Percentiles rank a stretch among this genome's conserved stretches.
Conservation (phyloP, 2,888 invertebrate species). For the Clistopyga incitator region DNA sequence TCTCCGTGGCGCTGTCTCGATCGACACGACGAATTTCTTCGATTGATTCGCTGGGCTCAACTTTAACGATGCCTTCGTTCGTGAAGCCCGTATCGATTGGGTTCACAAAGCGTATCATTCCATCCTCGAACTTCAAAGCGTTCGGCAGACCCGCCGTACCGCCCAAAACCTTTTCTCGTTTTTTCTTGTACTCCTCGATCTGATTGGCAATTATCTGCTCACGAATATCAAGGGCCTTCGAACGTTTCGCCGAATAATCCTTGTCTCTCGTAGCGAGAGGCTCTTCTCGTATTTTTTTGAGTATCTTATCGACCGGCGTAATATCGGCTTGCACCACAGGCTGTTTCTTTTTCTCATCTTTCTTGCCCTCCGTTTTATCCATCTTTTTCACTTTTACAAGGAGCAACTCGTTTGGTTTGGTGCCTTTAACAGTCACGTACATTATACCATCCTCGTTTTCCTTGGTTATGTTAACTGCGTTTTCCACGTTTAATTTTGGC, state of each 20-base stretch:
- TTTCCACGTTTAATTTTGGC: slow-evolving; percentile 78
- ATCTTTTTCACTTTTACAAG: slow-evolving; percentile 80
- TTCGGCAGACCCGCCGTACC: slow-evolving; percentile 61
- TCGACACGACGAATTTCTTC: slow-evolving; percentile 25
- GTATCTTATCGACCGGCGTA: slow-evolving; percentile 32
- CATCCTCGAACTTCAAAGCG: slow-evolving; percentile 70
- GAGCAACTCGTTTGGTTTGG: slow-evolving; percentile 81
- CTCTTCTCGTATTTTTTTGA: slow-evolving; percentile 74
- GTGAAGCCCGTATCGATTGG: slow-evolving; percentile 23
- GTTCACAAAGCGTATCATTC: slow-evolving; percentile 67
- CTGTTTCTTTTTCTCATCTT: slow-evolving; percentile 60
- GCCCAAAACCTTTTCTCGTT: slow-evolving; percentile 80
- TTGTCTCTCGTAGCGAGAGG: slow-evolving; percentile 74
- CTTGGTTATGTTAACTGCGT: slow-evolving; percentile 75
- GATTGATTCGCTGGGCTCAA: slow-evolving; percentile 41
- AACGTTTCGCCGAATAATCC: slow-evolving; percentile 73
- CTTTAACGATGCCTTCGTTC: slow-evolving; percentile 35
- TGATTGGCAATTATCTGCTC: slow-evolving; percentile 82
- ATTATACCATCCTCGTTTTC: slow-evolving; percentile 81
- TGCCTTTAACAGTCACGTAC: slow-evolving; percentile 82
- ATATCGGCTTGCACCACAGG: not conserved
- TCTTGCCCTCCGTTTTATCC: slow-evolving; percentile 67
- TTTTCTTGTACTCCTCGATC: slow-evolving; percentile 82
- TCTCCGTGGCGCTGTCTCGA: not conserved
- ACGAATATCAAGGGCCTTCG: slow-evolving; percentile 74